A percentile compares a stretch with the other conserved stretches of the same genome.
Evolutionary conservation across 2,888 invertebrate genomes (phyloP).

Genomic region (Adineta ricciae): DNA sequence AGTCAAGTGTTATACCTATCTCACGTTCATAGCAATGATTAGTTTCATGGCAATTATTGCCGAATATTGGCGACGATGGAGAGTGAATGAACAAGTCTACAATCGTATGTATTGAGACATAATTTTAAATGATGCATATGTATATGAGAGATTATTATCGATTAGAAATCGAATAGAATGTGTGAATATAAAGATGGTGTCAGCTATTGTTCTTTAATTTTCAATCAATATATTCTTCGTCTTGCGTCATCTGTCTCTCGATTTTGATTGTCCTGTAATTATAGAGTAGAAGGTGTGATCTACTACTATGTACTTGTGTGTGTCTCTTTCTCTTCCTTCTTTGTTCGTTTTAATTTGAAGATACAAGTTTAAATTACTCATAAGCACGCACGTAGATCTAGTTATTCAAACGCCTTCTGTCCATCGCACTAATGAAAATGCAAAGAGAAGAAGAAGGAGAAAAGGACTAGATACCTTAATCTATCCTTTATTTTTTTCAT

Average conservation of each 20-base stretch:
- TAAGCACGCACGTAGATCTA: not conserved
- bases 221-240: not conserved
- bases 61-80: not conserved
- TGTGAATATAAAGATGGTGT: not conserved
- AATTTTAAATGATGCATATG: not conserved
- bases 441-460: not conserved
- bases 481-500: not conserved
- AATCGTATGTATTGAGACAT: not conserved
- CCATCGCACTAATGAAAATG: not conserved
- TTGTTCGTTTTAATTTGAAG: not conserved
- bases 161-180: not conserved
- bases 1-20: not conserved
- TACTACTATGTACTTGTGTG: not conserved
- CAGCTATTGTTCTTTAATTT: not conserved
- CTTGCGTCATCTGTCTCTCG: not conserved
- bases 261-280: not conserved
- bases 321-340: not conserved
- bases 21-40: not conserved
- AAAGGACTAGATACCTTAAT: not conserved
- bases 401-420: not conserved
- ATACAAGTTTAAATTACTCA: not conserved
- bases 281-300: not conserved
- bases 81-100: not conserved
- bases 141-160: not conserved
- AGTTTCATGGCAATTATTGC: not conserved